Evolutionary conservation across 2,888 invertebrate genomes (phyloP), one percentile per base, ranked within the genome.

Genomic region (Dolichopus griseipennis): DNA sequence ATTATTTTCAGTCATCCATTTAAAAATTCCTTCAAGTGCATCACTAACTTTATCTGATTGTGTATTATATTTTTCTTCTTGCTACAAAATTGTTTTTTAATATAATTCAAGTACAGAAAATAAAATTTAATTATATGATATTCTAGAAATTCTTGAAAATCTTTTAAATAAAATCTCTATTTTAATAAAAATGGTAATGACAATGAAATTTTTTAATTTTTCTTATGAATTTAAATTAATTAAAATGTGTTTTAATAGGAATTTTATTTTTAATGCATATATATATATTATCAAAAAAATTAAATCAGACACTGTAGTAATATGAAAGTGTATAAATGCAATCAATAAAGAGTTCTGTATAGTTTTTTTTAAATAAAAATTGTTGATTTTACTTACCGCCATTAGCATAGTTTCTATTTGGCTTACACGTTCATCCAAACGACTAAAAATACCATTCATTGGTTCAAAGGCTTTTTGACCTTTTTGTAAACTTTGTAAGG

Each of bases 391-490:
- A 73, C 76, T 77, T 76, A 89, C 89, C 84, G 88, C 87, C 74
- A 90, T 84, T 67, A 92, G 81, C 77, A 90, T 86, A 66, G 90
- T 90, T 78, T 92, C 92, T 8, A 92, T 88, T 72, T 89, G 89
- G 18, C 88, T 88, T 67, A 92, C 81, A 69, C 90, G 83, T 71
- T 92, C 91, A 74, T 92, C 92, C 64, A 93, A 81, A 65, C 90
- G 83, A 0, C 85, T 85, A 63, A 92, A 85, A 68, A 87, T 86
- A 10, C 88, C 88, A 73, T 87, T 88, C 65, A 90, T 82, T 0
- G 87, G 89, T 73, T 91, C 91, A 64, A 90, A 81, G 1, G 85
- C 84, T 72, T 88, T 84, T 71, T 90, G 88, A 67, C 90, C 86
- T 78, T 90, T 92, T 72, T 92, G 92, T 65, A 93, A 78, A 0